These are phyloP conservation scores for Mirounga angustirostris DNA, from an alignment of 2,113 vertebrate species.

Conservation along the genomic window DNA sequence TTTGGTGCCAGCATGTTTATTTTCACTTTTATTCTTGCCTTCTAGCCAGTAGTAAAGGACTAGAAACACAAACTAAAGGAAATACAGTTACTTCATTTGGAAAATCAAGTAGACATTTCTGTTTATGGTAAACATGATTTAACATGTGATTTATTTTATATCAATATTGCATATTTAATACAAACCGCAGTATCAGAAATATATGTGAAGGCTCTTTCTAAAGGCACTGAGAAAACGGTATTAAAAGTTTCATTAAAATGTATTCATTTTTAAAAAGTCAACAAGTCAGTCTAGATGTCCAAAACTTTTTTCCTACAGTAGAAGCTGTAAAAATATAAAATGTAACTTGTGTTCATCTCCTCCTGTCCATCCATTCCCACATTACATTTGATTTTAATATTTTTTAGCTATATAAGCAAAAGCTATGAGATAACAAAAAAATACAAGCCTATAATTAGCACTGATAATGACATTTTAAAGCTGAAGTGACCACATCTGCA, in stretches of 20 bases:
- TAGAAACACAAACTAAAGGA: neutral
- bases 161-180: conserved; percentile 71
- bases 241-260: conserved; percentile 63
- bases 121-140: conserved; percentile 77
- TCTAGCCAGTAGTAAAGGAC: neutral
- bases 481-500: neutral
- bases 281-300: neutral
- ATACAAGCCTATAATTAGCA: neutral
- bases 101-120: neutral
- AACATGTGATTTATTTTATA: conserved; percentile 74
- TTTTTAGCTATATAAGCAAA: neutral
- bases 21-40: neutral
- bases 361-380: neutral
- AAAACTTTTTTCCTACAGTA: conserved; percentile 39
- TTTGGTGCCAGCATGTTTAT: fast-evolving
- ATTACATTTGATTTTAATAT: neutral
- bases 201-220: conserved; percentile 62
- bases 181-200: conserved; percentile 80
- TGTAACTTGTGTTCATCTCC: neutral
- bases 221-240: conserved; percentile 76
- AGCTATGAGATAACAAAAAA: neutral
- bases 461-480: neutral
- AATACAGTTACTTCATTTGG: neutral
- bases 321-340: conserved; percentile 32
- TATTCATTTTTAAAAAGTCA: conserved; percentile 18